phyloP scores from a whole-genome alignment of 2,113 vertebrate genomes.

The Lamprologus sp. region DNA sequence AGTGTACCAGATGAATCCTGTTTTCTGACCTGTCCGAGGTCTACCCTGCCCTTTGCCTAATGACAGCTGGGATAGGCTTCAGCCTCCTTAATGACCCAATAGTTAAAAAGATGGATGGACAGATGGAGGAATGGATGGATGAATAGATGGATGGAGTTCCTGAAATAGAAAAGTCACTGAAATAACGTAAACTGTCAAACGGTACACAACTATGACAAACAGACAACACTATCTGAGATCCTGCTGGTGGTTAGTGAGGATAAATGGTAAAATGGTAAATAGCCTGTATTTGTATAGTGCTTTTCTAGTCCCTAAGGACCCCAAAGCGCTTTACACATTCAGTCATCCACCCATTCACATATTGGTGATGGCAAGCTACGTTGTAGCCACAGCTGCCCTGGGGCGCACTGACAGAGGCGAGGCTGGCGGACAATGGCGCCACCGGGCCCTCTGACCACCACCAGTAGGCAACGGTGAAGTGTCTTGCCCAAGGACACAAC shows the following conservation, averaged over 20 bases:
- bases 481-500: neutral
- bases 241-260: neutral
- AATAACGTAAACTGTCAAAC: neutral
- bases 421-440: accelerated
- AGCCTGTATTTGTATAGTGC: accelerated
- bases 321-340: neutral
- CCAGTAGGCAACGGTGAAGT: accelerated
- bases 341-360: accelerated
- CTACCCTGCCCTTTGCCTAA: accelerated
- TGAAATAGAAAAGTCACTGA: neutral
- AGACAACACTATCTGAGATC: neutral
- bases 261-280: neutral
- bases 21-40: accelerated
- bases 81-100: neutral
- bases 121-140: neutral
- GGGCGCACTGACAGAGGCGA: neutral
- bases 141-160: neutral
- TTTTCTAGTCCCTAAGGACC: neutral
- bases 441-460: accelerated
- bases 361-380: neutral
- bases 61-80: neutral
- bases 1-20: accelerated
- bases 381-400: too few species aligned
- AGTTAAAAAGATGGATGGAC: neutral
- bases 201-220: neutral